Base-by-base conservation (phyloP, 2,888 invertebrate genomes). In the Embidobia sp. region DNA sequence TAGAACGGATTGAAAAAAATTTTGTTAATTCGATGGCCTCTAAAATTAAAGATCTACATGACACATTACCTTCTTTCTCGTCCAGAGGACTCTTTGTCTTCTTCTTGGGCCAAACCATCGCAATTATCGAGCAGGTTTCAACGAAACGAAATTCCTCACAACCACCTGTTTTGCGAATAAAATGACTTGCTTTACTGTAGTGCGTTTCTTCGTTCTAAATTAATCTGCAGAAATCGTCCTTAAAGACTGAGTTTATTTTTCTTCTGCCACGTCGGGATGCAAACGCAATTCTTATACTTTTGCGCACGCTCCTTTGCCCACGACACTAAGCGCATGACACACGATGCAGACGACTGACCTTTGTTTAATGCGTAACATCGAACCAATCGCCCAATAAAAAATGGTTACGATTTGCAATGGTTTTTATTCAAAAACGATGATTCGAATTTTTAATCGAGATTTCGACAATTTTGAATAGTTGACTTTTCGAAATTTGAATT, bases 51-150 rank as follows among this genome's bases (percentile, higher is more conserved):
- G n/a, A n/a, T n/a, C n/a, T n/a, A n/a, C n/a, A 49, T 35, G 13
- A 22, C 61, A 35, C 70, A 80, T 82, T 81, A 84, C 85, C 83
- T 55, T 77, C 49, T 31, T 80, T 81, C 6, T 46, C 79, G 51
- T 81, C 74, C 35, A 80, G 70, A 66, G 83, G 80, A 79, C 77
- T 80, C 72, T 84, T 85, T 44, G 70, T 75, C 57, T 83, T 85
- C 18, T 85, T 76, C 3, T 76, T 44, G 26, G 82, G 81, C 86
- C 86, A 86, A 53, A 85, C 84, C 86, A 86, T 86, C 78, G 76
- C 72, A 73, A n/a, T 44, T 75, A 73, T 70, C 79, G 61, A 59
- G 59, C 44, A 57, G 42, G 63, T 10, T 40, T 44, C 5, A 8
- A 27, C 10, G 11, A 44, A 18, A 10, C 0, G 1, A 3, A n/a